Percentiles rank a stretch among this genome's conserved stretches.
Conservation (phyloP, 2,797 vertebrate species). For the Limnodromus scolopaceus region DNA sequence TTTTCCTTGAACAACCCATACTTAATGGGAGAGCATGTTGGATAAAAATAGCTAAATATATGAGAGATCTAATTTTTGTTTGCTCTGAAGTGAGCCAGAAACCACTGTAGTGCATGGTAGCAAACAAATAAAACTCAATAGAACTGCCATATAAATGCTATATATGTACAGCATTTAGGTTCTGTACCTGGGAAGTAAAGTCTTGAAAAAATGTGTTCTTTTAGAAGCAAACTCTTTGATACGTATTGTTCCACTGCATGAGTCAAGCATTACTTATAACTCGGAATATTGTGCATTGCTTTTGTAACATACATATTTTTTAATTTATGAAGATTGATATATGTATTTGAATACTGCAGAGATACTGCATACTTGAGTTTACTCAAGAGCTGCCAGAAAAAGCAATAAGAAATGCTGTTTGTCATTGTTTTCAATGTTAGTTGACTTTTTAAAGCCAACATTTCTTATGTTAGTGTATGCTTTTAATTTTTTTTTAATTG, state of each 20-base stretch:
- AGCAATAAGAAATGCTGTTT: background rate
- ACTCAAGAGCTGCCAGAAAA: background rate
- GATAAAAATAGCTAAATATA: background rate
- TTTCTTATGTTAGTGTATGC: background rate
- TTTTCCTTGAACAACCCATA: background rate
- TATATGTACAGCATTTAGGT: fast-evolving
- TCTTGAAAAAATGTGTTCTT: background rate
- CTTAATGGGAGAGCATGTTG: background rate
- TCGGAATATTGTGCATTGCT: background rate
- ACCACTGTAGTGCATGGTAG: background rate
- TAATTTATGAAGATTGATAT: background rate
- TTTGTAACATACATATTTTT: background rate
- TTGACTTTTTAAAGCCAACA: background rate
- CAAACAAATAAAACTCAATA: background rate
- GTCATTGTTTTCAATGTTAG: background rate
- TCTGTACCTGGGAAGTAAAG: background rate
- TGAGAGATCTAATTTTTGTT: background rate
- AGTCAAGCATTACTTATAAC: background rate
- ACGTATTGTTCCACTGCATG: background rate
- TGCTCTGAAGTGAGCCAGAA: background rate
- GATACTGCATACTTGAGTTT: background rate
- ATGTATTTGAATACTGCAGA: background rate
- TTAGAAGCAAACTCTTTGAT: background rate
- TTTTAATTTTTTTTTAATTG: background rate
- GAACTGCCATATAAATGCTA: background rate